Conservation (phyloP, 2,797 vertebrate species). For the Mormyrus proboscirostris region DNA sequence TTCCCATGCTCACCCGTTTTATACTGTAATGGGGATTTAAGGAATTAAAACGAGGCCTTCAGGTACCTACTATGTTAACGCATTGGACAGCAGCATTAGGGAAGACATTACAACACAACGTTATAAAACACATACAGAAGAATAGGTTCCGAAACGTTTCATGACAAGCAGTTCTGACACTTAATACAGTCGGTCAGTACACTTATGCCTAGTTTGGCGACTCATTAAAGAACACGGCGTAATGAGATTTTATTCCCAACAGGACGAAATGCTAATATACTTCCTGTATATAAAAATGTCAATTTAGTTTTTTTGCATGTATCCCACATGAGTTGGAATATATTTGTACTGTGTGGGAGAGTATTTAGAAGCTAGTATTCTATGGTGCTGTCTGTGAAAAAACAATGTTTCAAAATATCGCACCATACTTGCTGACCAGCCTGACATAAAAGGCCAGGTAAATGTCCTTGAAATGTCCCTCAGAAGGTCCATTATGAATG, state of each 20-base stretch:
- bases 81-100: not conserved
- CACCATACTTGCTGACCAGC: not conserved
- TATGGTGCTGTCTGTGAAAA: not conserved
- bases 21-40: not conserved
- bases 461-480: not conserved
- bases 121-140: not conserved
- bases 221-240: not conserved
- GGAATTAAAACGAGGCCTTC: not conserved
- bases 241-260: not conserved
- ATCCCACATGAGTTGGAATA: not conserved
- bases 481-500: not conserved
- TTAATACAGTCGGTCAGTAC: not conserved
- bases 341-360: not conserved
- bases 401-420: not conserved
- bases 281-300: not conserved
- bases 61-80: not conserved
- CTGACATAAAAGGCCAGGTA: not conserved
- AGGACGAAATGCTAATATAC: not conserved
- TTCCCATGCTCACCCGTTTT: not conserved
- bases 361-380: not conserved
- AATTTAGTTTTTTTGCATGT: not conserved
- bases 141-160: not conserved
- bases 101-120: not conserved
- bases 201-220: not conserved
- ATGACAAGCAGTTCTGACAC: not conserved